Evolutionary conservation across 1,140 invertebrate species (phyloP).

Genomic region (Schlechtendalia chinensis): DNA sequence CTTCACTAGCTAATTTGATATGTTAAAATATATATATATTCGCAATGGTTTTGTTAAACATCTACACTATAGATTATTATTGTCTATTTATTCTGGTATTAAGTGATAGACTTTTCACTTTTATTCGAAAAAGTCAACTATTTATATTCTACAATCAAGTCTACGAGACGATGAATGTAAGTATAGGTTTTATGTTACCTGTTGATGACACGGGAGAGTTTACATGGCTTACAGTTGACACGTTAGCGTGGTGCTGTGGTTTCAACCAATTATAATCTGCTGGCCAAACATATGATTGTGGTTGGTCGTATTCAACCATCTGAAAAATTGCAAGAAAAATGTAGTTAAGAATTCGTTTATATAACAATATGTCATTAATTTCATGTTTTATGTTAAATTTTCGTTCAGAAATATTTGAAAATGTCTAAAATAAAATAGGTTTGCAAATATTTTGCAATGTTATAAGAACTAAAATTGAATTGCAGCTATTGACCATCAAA

Average conservation of each 20-base stretch:
- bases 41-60: slow-evolving; percentile 18
- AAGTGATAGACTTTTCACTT: slow-evolving; percentile 29
- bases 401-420: background rate
- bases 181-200: slow-evolving; percentile 12
- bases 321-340: too few relatives aligned
- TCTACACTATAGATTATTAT: slow-evolving; percentile 1
- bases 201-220: slow-evolving; percentile 31
- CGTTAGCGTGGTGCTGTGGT: slow-evolving; percentile 17
- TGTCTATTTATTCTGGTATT: slow-evolving; percentile 2
- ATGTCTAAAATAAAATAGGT: background rate
- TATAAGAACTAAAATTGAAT: too few relatives aligned
- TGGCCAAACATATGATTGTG: slow-evolving; percentile 51
- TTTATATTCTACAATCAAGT: background rate
- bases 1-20: background rate
- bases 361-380: background rate
- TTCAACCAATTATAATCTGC: slow-evolving; percentile 51
- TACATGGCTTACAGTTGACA: slow-evolving; percentile 25
- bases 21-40: background rate
- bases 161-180: background rate
- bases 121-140: background rate
- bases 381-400: background rate
- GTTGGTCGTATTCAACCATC: slow-evolving; percentile 38
- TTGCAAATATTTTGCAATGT: too few relatives aligned
- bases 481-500: background rate
- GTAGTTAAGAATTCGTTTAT: background rate